Base-by-base conservation (phyloP, 2,797 vertebrate genomes). In the Galagoides demidoff region DNA sequence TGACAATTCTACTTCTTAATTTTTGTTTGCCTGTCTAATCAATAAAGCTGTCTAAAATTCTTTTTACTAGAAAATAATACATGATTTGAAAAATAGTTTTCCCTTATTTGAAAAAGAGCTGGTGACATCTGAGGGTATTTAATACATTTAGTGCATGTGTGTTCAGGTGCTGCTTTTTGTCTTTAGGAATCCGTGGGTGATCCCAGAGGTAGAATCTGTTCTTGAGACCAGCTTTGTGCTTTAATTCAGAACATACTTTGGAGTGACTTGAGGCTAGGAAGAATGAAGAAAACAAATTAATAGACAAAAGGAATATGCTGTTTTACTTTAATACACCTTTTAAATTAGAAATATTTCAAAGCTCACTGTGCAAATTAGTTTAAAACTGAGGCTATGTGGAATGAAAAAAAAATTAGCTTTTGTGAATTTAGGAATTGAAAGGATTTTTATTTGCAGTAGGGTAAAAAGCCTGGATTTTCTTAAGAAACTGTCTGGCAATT, bases 321-420 rank as follows among this genome's bases (percentile, higher is more conserved):
- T 73, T 90, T 73, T 55, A 83, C n/a, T 13, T 49, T 66, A 87
- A 20, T 64, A 27, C 0, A 52, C 34, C 59, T 89, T 88, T 23
- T 66, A 59, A 79, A 74, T 87, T 92, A 92, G n/a, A 74, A 90
- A 55, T 86, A 70, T 73, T 88, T 43, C 14, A 70, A 82, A 90
- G 66, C 17, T 85, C 23, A 11, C 79, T 85, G 39, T 81, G n/a
- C 17, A 76, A 83, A 85, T 71, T 83, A 94, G 10, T 83, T 82
- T 95, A 63, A 86, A 90, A 37, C 16, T 71, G 23, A 66, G 13
- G 31, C 5, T 61, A 25, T 78, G 29, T 92, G 27, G 31, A 90
- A 95, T 57, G 59, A 73, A 84, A 43, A 27, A 39, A 27, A 79
- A 59, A 55, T 83, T 12, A 29, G 19, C 82, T 89, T 96, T 92